A percentile compares a stretch with the other conserved stretches of the same genome.
phyloP scores from a whole-genome alignment of 2,888 invertebrate genomes.

The Strigamia crassipes region DNA sequence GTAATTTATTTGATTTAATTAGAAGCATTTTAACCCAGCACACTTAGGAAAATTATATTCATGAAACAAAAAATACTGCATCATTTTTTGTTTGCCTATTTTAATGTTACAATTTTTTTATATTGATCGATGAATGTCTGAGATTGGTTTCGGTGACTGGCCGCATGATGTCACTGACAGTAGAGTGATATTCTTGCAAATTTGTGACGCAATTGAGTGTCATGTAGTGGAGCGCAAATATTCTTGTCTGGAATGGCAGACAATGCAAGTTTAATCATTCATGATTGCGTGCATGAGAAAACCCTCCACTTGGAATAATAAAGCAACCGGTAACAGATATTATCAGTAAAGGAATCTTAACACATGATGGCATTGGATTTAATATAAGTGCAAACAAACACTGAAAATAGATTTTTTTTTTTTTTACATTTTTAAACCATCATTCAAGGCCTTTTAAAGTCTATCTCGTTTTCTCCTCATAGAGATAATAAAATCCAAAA shows the following conservation, averaged over 20 bases:
- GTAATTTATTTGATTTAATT: neutral
- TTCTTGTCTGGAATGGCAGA: constrained; percentile 38
- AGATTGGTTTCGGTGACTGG: constrained; percentile 28
- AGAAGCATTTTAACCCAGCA: neutral
- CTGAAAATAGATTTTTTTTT: neutral
- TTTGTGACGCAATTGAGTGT: constrained; percentile 18
- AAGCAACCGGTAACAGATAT: neutral
- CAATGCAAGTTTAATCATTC: constrained; percentile 42
- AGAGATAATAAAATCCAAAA: neutral
- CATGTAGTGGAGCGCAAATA: constrained; percentile 32
- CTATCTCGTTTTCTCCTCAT: neutral
- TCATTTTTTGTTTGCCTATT: constrained; percentile 10
- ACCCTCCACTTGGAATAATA: constrained; percentile 24
- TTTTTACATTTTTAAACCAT: neutral
- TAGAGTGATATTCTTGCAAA: neutral
- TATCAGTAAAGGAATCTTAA: constrained; percentile 27
- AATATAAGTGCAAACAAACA: neutral
- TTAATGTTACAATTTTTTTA: constrained; percentile 2
- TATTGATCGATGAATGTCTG: constrained; percentile 38
- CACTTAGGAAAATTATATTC: neutral
- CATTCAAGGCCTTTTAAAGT: neutral
- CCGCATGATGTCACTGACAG: constrained; percentile 38
- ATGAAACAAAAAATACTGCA: neutral
- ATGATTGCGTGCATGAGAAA: constrained; percentile 37
- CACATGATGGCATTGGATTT: neutral